Percentiles rank a stretch among this genome's conserved stretches.
phyloP scores from a whole-genome alignment of 1,140 invertebrate genomes.

The Drosophila tropicalis region DNA sequence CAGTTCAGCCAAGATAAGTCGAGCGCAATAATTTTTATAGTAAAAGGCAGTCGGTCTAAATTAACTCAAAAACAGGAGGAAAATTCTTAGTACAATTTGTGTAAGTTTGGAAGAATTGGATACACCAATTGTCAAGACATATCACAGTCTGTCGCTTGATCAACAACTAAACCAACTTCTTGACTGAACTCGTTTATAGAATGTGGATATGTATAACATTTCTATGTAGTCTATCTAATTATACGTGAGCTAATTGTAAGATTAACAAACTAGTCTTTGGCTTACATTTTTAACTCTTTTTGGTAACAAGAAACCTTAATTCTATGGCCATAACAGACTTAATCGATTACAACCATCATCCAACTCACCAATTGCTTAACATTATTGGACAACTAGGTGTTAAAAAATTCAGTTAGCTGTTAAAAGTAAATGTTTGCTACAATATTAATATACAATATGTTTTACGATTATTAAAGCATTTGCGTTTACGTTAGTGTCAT shows the following conservation, averaged over 20 bases:
- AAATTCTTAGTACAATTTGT: background rate
- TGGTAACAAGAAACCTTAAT: slow-evolving; percentile 40
- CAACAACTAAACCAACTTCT: slow-evolving; percentile 7
- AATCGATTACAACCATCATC: slow-evolving; percentile 42
- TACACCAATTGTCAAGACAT: slow-evolving; percentile 47
- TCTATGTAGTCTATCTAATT: background rate
- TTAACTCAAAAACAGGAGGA: slow-evolving; percentile 32
- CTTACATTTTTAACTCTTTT: slow-evolving; percentile 15
- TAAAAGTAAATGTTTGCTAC: slow-evolving; percentile 47
- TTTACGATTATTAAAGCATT: slow-evolving; percentile 52
- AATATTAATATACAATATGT: slow-evolving; percentile 33
- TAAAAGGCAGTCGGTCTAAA: slow-evolving; percentile 11
- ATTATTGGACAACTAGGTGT: slow-evolving; percentile 28
- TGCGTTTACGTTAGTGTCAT: slow-evolving; percentile 35
- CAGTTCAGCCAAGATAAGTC: slow-evolving; percentile 33
- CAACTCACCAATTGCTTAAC: slow-evolving; percentile 28
- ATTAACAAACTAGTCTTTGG: slow-evolving; percentile 21
- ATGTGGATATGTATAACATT: slow-evolving; percentile 37
- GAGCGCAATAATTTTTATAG: background rate
- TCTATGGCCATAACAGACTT: slow-evolving; percentile 48
- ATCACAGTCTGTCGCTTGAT: slow-evolving; percentile 60
- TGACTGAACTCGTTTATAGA: slow-evolving; percentile 23
- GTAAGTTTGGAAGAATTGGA: slow-evolving; percentile 50
- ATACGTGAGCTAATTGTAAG: slow-evolving; percentile 2
- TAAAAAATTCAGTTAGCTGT: slow-evolving; percentile 39